phyloP scores from a whole-genome alignment of 92 coral and sea anemone genomes.

The Phenganax marumi region DNA sequence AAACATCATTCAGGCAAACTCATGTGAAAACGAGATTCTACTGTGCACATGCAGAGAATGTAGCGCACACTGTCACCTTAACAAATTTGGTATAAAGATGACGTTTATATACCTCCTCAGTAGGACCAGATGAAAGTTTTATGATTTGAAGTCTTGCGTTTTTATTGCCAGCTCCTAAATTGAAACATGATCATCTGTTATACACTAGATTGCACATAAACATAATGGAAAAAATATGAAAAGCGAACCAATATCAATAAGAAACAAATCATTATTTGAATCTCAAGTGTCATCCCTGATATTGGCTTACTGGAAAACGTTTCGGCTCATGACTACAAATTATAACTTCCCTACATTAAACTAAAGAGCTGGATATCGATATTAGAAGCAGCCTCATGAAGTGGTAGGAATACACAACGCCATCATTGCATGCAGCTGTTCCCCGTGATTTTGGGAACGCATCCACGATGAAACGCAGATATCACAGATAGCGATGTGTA shows the following conservation, averaged over 20 bases:
- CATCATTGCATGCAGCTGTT: no score
- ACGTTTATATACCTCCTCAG: constrained; percentile 20
- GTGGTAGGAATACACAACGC: no score
- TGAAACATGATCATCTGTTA: not conserved
- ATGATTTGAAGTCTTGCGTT: not conserved
- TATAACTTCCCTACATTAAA: not conserved
- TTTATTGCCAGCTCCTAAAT: not conserved
- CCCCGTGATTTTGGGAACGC: no score
- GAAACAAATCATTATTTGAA: not conserved
- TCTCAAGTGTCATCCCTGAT: not conserved
- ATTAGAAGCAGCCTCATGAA: not conserved
- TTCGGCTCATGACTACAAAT: not conserved
- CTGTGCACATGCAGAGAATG: no score
- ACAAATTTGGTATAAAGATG: not conserved
- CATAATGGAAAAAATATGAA: not conserved
- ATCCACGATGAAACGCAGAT: no score
- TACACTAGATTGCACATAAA: no score
- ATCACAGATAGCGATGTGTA: no score
- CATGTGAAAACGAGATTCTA: no score
- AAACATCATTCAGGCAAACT: not conserved
- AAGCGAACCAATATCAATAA: not conserved
- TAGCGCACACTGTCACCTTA: not conserved
- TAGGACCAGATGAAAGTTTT: constrained; percentile 14
- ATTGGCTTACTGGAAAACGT: not conserved
- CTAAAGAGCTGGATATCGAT: not conserved